phyloP scores from a whole-genome alignment of 2,888 invertebrate species.

The Acronicta alni region DNA sequence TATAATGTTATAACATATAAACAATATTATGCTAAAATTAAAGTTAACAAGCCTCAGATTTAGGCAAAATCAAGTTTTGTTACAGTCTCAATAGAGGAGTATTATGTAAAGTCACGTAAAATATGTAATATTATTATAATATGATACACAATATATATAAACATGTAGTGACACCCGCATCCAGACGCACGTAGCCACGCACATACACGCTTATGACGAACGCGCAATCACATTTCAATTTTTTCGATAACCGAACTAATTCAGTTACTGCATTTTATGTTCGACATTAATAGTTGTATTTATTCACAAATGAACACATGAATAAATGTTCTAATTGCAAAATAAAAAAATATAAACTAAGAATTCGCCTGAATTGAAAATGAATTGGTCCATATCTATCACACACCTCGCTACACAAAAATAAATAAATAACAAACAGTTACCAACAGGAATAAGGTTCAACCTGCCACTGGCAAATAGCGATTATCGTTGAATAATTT shows the following conservation, averaged over 20 bases:
- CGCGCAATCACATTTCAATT: constrained; percentile 9
- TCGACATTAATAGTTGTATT: constrained; percentile 36
- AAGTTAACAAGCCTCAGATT: constrained; percentile 18
- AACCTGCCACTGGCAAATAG: too few species aligned
- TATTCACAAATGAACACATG: constrained; percentile 34
- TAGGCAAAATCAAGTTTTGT: constrained; percentile 20
- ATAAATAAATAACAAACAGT: too few species aligned
- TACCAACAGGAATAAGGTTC: too few species aligned
- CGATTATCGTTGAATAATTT: too few species aligned
- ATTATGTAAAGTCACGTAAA: constrained; percentile 44
- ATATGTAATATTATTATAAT: constrained; percentile 10
- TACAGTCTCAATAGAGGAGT: constrained; percentile 47
- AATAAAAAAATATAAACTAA: constrained; percentile 16
- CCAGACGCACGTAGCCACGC: neutral
- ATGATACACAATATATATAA: constrained; percentile 17
- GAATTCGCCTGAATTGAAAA: constrained; percentile 9
- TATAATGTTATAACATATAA: constrained; percentile 4
- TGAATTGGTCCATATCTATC: constrained; percentile 44
- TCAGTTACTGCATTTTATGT: constrained; percentile 37
- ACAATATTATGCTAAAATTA: constrained; percentile 15
- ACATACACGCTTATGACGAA: constrained; percentile 3
- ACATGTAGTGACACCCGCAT: neutral
- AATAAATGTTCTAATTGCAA: constrained; percentile 17
- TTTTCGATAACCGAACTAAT: constrained; percentile 38
- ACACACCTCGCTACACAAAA: too few species aligned